Percentiles rank a stretch among this genome's conserved stretches.
These are phyloP conservation scores for Bubo scandiacus DNA, from an alignment of 2,113 vertebrate genomes.

Conservation along the genomic window DNA sequence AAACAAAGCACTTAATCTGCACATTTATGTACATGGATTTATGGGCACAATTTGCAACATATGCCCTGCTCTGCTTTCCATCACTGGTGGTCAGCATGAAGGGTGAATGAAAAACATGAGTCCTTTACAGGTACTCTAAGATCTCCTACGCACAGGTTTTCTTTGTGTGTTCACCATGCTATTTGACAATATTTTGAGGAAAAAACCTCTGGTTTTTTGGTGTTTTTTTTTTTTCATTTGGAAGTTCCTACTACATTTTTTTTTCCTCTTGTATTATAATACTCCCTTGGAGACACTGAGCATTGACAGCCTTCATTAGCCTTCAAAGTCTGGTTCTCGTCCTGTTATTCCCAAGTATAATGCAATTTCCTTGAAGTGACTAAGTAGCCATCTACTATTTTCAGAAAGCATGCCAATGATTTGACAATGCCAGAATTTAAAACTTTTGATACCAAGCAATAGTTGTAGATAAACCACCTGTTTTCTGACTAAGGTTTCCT, in stretches of 20 bases:
- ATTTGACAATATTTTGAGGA: neutral
- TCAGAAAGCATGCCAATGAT: neutral
- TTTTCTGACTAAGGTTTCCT: neutral
- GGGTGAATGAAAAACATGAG: neutral
- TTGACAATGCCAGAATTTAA: neutral
- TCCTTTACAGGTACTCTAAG: neutral
- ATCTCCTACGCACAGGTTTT: neutral
- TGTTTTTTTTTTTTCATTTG: neutral
- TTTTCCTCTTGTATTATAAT: neutral
- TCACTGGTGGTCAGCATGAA: neutral
- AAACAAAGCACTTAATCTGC: neutral
- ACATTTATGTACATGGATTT: neutral
- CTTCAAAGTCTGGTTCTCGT: neutral
- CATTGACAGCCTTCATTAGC: neutral
- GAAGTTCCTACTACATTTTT: neutral
- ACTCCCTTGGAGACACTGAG: neutral
- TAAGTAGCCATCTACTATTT: neutral
- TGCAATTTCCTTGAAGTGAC: neutral
- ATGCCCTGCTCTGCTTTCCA: neutral
- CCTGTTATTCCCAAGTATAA: neutral
- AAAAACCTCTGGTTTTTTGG: neutral
- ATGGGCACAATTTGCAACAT: neutral
- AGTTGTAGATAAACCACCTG: neutral
- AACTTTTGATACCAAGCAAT: neutral
- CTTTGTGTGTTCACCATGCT: neutral